Conservation (phyloP, 2,113 vertebrate genomes). For the Cranoglanis bouderius region DNA sequence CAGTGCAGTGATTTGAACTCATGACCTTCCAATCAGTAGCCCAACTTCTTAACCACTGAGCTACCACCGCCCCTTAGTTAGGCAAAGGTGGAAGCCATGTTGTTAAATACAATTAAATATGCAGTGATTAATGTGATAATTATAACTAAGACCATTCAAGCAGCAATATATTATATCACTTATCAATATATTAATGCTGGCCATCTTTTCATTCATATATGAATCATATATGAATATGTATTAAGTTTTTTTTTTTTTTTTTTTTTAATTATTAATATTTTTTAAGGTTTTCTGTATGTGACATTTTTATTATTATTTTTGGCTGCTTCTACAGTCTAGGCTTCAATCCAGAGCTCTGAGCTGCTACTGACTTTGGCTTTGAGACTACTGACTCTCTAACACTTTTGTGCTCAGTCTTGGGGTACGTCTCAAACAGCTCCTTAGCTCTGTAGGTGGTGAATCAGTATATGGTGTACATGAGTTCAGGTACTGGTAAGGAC, state of each 20-base stretch:
- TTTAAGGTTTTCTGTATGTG: background rate
- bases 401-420: background rate
- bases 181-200: background rate
- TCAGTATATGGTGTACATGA: too few relatives aligned
- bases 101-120: background rate
- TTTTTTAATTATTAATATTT: background rate
- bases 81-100: background rate
- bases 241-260: background rate
- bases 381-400: background rate
- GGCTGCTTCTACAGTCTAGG: background rate
- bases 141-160: too few relatives aligned
- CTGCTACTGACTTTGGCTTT: background rate
- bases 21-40: too few relatives aligned
- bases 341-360: background rate
- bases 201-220: background rate
- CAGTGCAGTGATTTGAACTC: too few relatives aligned
- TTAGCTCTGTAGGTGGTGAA: too few relatives aligned
- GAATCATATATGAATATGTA: background rate
- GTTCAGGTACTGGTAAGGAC: too few relatives aligned
- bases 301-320: background rate
- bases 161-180: too few relatives aligned
- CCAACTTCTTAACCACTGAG: too few relatives aligned
- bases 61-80: too few relatives aligned
- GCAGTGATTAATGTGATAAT: background rate
- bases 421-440: too few relatives aligned